Evolutionary conservation across 1,140 invertebrate genomes (phyloP).

Genomic region (Brevipalpus yothersi): DNA sequence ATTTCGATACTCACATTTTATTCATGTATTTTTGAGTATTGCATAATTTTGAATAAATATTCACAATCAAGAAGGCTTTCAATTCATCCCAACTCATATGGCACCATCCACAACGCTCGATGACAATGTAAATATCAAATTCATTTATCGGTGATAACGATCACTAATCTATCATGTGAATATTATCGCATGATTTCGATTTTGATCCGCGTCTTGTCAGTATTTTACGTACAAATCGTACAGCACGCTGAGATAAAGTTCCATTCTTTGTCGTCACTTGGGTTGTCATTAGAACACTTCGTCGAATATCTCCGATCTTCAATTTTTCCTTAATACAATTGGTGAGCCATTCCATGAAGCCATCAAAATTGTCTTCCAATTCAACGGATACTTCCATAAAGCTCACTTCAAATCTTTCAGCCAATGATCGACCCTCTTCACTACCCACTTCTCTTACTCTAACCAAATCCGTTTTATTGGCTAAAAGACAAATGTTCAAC

Average conservation of each 20-base stretch:
- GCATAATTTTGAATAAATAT: too few relatives aligned
- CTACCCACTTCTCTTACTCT: conserved; percentile 53
- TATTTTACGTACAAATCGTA: neutral
- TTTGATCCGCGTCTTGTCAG: neutral
- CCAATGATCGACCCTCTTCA: conserved; percentile 64
- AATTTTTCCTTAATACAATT: neutral
- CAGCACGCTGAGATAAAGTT: neutral
- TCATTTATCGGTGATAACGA: too few relatives aligned
- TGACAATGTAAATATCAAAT: too few relatives aligned
- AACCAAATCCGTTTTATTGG: conserved; percentile 83
- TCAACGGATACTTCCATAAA: conserved; percentile 64
- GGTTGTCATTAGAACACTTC: neutral
- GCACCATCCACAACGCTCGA: too few relatives aligned
- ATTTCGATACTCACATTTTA: too few relatives aligned
- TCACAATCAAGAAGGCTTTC: too few relatives aligned
- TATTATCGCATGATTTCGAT: neutral
- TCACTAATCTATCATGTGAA: neutral
- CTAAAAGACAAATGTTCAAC: conserved; percentile 64
- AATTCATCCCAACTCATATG: too few relatives aligned
- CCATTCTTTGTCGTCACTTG: neutral
- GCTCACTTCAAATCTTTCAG: conserved; percentile 65
- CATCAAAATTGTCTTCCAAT: neutral
- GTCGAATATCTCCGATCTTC: neutral
- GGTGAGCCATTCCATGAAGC: neutral
- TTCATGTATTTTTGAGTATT: too few relatives aligned